Evolutionary conservation across 2,797 vertebrate genomes (phyloP).

Genomic region (Tenualosa ilisha): DNA sequence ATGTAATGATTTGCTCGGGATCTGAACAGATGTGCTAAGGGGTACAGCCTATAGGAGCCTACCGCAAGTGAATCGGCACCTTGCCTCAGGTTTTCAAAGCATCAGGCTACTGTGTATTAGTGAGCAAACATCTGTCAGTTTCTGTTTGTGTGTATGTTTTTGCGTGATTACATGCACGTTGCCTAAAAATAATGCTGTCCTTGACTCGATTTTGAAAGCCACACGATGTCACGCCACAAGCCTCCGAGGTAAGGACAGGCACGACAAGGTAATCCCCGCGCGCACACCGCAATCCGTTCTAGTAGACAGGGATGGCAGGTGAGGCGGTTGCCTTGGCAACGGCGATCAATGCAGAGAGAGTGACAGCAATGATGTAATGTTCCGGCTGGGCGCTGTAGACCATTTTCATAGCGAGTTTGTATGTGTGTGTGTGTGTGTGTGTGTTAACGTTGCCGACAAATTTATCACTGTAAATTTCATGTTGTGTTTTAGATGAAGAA

Average conservation of each 20-base stretch:
- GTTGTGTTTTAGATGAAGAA: too few species aligned
- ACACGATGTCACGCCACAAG: neutral
- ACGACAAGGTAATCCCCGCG: constrained; percentile 27
- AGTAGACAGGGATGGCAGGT: constrained; percentile 61
- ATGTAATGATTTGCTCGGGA: neutral
- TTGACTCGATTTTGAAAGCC: neutral
- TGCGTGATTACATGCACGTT: neutral
- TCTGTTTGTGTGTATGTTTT: neutral
- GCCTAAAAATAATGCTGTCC: neutral
- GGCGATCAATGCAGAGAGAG: constrained; percentile 54
- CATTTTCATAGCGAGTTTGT: neutral
- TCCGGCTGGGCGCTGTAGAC: constrained; percentile 10
- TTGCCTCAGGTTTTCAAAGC: too few species aligned
- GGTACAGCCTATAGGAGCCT: neutral
- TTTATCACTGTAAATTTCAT: too few species aligned
- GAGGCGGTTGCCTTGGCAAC: constrained; percentile 60
- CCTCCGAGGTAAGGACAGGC: neutral
- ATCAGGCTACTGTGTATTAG: neutral
- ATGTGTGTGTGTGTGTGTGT: neutral
- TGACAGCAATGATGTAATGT: constrained; percentile 55
- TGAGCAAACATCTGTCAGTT: neutral
- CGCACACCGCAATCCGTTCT: constrained; percentile 35
- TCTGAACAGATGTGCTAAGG: neutral
- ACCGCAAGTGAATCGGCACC: neutral
- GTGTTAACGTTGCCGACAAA: neutral